Evolutionary conservation across 2,797 vertebrate species (phyloP).

Genomic region (Poecilia gillii): DNA sequence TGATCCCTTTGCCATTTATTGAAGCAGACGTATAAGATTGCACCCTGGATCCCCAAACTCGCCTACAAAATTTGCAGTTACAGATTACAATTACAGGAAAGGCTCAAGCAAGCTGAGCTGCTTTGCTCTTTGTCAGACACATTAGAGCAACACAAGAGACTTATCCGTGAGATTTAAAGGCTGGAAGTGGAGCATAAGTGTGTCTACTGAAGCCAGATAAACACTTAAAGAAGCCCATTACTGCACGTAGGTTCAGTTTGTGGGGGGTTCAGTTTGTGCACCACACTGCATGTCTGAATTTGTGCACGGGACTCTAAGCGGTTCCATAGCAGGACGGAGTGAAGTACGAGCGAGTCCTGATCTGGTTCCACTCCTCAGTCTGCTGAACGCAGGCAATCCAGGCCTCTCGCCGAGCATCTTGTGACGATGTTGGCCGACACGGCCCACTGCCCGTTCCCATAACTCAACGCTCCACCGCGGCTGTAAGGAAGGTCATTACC

Average conservation of each 20-base stretch:
- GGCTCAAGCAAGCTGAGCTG: constrained; percentile 36
- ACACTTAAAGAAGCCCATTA: constrained; percentile 70
- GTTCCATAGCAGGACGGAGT: constrained; percentile 29
- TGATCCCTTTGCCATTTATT: constrained; percentile 14
- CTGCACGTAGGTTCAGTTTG: constrained; percentile 60
- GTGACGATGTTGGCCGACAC: constrained; percentile 45
- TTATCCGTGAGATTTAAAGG: constrained; percentile 65
- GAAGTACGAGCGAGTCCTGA: constrained; percentile 11
- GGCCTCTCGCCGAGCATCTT: constrained; percentile 46
- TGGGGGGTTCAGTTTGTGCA: constrained; percentile 53
- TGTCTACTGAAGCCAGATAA: constrained; percentile 73
- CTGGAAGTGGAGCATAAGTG: constrained; percentile 51
- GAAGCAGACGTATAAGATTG: constrained; percentile 11
- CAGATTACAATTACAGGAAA: constrained; percentile 51
- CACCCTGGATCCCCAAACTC: constrained; percentile 11
- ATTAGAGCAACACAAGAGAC: constrained; percentile 66
- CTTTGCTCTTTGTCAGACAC: constrained; percentile 56
- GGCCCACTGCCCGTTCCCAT: constrained; percentile 46
- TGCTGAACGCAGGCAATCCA: constrained; percentile 63
- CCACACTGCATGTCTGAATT: neutral
- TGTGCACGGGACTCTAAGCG: constrained; percentile 29
- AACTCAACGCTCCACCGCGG: constrained; percentile 33
- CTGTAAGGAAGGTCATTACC: constrained; percentile 17
- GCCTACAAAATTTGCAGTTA: constrained; percentile 18
- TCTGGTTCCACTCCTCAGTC: constrained; percentile 51